Conservation (phyloP, 2,888 invertebrate species). For the Sabatieria punctata region DNA sequence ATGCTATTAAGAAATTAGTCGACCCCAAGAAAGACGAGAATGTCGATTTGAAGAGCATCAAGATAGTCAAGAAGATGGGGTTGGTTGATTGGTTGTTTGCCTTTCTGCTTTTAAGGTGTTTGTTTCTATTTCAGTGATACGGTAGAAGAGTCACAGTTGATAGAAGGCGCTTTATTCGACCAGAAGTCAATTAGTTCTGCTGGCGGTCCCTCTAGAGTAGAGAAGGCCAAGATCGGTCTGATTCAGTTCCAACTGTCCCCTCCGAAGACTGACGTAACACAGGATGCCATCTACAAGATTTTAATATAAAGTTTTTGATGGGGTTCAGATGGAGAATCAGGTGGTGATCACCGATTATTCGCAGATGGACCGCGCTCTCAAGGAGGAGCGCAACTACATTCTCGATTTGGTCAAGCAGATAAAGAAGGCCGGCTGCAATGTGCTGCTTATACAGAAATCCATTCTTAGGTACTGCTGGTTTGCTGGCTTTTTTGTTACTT, state of each 20-base stretch:
- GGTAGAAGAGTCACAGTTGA: slow-evolving; percentile 84
- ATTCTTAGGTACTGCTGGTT: slow-evolving; percentile 47
- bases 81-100: slow-evolving; percentile 16
- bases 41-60: slow-evolving; percentile 79
- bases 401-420: slow-evolving; percentile 96
- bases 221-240: slow-evolving; percentile 93
- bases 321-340: slow-evolving; percentile 69
- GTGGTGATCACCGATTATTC: slow-evolving; percentile 86
- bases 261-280: slow-evolving; percentile 90
- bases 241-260: slow-evolving; percentile 99
- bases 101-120: too few relatives aligned
- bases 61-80: slow-evolving; percentile 87
- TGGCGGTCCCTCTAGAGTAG: slow-evolving; percentile 77
- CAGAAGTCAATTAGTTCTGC: slow-evolving; percentile 63
- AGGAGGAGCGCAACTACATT: slow-evolving; percentile 92
- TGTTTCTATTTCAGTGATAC: slow-evolving; percentile 47
- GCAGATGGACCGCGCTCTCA: slow-evolving; percentile 96
- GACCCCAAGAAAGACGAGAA: slow-evolving; percentile 52
- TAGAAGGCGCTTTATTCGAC: slow-evolving; percentile 86
- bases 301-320: not conserved
- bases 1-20: slow-evolving; percentile 74
- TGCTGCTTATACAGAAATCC: slow-evolving; percentile 71
- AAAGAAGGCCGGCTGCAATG: slow-evolving; percentile 94
- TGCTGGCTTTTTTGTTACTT: slow-evolving; percentile 1
- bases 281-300: slow-evolving; percentile 14